These are phyloP conservation scores for Agrotis exclamationis DNA, from an alignment of 2,888 invertebrate species.

Conservation along the genomic window DNA sequence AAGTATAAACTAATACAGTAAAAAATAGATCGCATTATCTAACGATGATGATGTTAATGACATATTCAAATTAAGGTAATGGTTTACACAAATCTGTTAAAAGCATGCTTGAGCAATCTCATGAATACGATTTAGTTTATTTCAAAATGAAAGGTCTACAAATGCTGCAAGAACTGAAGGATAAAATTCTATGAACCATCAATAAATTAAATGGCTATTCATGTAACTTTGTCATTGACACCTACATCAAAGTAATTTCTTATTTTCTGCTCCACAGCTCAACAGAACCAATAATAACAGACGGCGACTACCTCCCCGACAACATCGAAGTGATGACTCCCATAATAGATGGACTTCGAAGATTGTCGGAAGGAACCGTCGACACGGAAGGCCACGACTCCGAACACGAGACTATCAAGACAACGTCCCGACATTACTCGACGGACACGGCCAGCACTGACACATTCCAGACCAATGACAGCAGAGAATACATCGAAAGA, in stretches of 20 bases:
- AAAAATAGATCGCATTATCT: no score
- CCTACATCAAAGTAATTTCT: not conserved
- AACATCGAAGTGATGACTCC: slow-evolving; percentile 89
- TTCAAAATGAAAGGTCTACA: no score
- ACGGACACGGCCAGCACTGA: slow-evolving; percentile 78
- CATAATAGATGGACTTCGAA: slow-evolving; percentile 85
- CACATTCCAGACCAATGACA: slow-evolving; percentile 81
- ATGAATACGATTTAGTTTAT: no score
- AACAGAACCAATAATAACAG: slow-evolving; percentile 83
- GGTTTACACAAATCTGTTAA: not conserved
- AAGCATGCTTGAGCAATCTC: no score
- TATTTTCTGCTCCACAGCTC: slow-evolving; percentile 72
- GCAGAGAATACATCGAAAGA: slow-evolving; percentile 67
- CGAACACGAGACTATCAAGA: slow-evolving; percentile 61
- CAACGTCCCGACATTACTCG: slow-evolving; percentile 61
- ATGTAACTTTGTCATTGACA: not conserved
- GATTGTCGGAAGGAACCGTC: slow-evolving; percentile 76
- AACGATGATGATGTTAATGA: no score
- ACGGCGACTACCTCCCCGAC: slow-evolving; percentile 87
- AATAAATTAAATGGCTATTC: no score
- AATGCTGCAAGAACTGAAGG: no score
- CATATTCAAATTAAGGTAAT: not conserved
- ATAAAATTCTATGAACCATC: no score
- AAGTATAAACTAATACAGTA: no score
- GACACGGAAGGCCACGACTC: slow-evolving; percentile 72